Evolutionary conservation across 2,113 vertebrate species (phyloP), one percentile per base, ranked within the genome.

Genomic region (Balaeniceps rex): DNA sequence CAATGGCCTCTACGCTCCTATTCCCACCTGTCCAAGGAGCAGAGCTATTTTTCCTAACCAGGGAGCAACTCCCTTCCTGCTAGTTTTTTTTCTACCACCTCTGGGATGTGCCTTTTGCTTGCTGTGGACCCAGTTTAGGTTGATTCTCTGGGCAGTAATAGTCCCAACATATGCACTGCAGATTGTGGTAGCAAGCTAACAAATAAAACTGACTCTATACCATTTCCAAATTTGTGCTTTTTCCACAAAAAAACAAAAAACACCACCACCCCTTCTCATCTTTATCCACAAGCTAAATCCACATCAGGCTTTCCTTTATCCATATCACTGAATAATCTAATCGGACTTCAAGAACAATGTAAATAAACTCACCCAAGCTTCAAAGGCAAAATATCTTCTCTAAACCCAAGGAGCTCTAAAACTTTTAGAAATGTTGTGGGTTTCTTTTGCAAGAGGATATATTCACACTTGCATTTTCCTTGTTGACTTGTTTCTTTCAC

Each of bases 401-500:
- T 40, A 74, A 92, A 89, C 1, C 1, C 77, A 52, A 85, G 71
- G 84, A 83, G 64, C 77, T 79, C 81, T 89, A 64, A 80, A 78
- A 83, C 78, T 91, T 83, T 66, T 54, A 75, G 84, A 89, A 88
- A 79, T 66, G n/a, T 40, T 97, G 96, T 34, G 82, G 96, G 75
- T 97, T 97, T 97, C 94, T 96, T 47, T 95, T 95, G 78, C 58
- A 34, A 81, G 93, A 89, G 91, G 93, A 86, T 91, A 66, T 80
- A 77, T 96, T 96, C 95, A 97, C 97, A 96, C 97, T 96, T 97
- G 91, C 94, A 78, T 97, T 97, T 97, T 95, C 96, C 95, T 95
- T 93, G 93, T 88, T 96, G 95, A 95, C 85, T 96, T 86, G 63
- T 58, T 91, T 96, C 95, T 96, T 96, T 96, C 89, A 91, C 93